Evolutionary conservation across 2,888 invertebrate genomes (phyloP).

Genomic region (Horisme vitalbata): DNA sequence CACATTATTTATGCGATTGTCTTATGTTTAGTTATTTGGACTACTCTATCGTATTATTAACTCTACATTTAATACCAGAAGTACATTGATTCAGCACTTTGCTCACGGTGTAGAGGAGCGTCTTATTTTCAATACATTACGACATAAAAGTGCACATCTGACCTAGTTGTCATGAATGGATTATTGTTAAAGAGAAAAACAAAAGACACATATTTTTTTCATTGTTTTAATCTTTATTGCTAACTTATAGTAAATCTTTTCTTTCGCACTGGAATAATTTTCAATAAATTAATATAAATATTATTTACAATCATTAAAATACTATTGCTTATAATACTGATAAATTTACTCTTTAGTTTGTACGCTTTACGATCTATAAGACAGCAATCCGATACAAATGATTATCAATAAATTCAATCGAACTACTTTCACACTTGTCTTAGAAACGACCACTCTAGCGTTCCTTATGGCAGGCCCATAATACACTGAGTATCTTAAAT

Average conservation of each 20-base stretch:
- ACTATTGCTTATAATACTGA: constrained; percentile 32
- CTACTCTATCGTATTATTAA: constrained; percentile 1
- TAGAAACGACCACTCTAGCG: constrained; percentile 5
- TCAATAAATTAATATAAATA: constrained; percentile 20
- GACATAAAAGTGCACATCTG: constrained; percentile 28
- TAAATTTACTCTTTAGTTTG: constrained; percentile 36
- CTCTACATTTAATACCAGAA: constrained; percentile 14
- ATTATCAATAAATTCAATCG: constrained; percentile 4
- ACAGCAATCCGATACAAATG: constrained; percentile 4
- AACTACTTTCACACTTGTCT: constrained; percentile 3
- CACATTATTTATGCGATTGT: no score
- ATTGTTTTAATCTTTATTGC: constrained; percentile 21
- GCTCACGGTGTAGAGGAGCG: constrained; percentile 1
- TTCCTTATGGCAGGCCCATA: constrained; percentile 2
- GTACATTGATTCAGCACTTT: constrained; percentile 21
- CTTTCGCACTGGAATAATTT: constrained; percentile 13
- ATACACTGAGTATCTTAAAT: neutral
- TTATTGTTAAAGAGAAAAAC: constrained; percentile 28
- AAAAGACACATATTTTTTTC: constrained; percentile 15
- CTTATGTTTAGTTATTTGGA: neutral
- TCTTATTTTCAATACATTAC: constrained; percentile 27
- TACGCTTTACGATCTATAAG: constrained; percentile 24
- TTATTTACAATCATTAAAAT: constrained; percentile 25
- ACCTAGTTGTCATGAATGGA: constrained; percentile 32
- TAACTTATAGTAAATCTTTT: constrained; percentile 10